Evolutionary conservation across 2,797 vertebrate species (phyloP).

Genomic region (Simalia tracyae): DNA sequence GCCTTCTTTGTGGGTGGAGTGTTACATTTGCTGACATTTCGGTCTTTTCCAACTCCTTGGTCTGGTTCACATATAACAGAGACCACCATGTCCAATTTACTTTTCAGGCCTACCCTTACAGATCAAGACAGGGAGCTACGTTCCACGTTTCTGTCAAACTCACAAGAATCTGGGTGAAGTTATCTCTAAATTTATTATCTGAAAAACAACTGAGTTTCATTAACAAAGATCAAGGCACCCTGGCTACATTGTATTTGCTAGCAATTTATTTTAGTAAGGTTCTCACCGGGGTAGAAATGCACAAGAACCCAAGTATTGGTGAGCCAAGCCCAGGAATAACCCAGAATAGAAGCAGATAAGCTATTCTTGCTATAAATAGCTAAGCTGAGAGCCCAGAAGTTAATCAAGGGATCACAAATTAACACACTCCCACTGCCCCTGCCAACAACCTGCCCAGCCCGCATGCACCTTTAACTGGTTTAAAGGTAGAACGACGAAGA

Average conservation of each 20-base stretch:
- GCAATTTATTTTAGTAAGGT: background rate
- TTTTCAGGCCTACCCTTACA: too few relatives aligned
- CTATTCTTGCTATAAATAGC: constrained; percentile 74
- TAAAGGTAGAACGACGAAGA: background rate
- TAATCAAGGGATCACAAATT: constrained; percentile 54
- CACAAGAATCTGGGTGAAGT: background rate
- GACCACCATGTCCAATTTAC: background rate
- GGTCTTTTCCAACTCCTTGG: background rate
- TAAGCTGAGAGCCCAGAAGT: constrained; percentile 39
- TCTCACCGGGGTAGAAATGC: constrained; percentile 8
- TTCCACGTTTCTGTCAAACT: background rate
- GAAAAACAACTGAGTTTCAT: background rate
- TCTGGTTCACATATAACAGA: background rate
- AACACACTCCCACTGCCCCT: background rate
- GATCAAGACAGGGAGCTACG: background rate
- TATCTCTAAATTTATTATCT: background rate
- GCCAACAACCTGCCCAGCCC: background rate
- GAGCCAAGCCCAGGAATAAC: background rate
- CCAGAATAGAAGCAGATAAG: constrained; percentile 73
- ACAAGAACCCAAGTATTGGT: background rate
- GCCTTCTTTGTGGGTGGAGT: background rate
- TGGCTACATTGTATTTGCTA: background rate
- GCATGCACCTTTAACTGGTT: background rate
- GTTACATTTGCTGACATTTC: background rate
- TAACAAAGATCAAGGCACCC: background rate